Conservation (phyloP, 2,797 vertebrate genomes). For the Melanotaenia pygmaea region DNA sequence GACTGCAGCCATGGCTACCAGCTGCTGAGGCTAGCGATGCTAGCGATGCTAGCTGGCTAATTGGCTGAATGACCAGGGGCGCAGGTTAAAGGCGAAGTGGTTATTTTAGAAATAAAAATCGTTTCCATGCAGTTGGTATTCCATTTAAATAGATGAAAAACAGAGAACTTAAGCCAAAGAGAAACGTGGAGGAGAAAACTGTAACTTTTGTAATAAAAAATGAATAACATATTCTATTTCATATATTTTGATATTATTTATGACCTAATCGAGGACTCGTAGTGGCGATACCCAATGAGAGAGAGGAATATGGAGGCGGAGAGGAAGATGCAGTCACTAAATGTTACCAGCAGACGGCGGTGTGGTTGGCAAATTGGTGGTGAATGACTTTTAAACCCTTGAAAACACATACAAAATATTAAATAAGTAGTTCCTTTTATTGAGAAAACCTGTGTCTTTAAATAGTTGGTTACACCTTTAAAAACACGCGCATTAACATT, state of each 20-base stretch:
- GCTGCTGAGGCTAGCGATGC: constrained; percentile 43
- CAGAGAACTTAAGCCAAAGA: accelerated
- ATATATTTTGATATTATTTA: neutral
- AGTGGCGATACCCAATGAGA: constrained; percentile 65
- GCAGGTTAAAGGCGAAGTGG: constrained; percentile 37
- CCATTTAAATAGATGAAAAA: accelerated
- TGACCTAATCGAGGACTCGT: constrained; percentile 55
- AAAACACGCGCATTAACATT: too few relatives aligned
- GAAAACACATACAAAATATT: too few relatives aligned
- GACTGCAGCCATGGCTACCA: constrained; percentile 77
- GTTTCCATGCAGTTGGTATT: accelerated
- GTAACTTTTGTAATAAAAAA: neutral
- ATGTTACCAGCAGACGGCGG: constrained; percentile 15
- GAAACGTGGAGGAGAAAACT: neutral
- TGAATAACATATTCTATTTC: accelerated
- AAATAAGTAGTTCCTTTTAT: too few relatives aligned
- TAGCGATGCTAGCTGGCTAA: constrained; percentile 33
- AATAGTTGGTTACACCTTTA: too few relatives aligned
- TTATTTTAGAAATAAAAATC: neutral
- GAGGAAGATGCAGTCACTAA: constrained; percentile 16
- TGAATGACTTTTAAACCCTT: too few relatives aligned
- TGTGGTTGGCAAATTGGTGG: neutral
- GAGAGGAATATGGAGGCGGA: constrained; percentile 44
- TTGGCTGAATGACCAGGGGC: neutral
- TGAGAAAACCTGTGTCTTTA: too few relatives aligned